These are phyloP conservation scores for Madoqua kirkii DNA, from an alignment of 2,113 vertebrate species.

Conservation along the genomic window DNA sequence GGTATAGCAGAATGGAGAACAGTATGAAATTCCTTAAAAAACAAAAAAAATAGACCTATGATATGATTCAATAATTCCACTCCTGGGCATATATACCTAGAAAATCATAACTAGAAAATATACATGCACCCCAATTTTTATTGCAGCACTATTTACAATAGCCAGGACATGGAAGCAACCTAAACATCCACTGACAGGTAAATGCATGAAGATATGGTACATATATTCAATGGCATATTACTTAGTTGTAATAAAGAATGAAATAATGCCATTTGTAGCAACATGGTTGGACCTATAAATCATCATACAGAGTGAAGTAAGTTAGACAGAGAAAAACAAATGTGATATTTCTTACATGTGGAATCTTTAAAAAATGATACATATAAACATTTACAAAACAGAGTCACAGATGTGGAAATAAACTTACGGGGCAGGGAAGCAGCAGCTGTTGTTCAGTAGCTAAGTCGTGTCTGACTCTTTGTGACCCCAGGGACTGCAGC, in stretches of 20 bases:
- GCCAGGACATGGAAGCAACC: not conserved
- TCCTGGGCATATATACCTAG: not conserved
- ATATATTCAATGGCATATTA: not conserved
- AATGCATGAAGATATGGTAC: not conserved
- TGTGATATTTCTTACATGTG: not conserved
- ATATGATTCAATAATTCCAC: not conserved
- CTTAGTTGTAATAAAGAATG: not conserved
- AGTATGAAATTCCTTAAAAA: not conserved
- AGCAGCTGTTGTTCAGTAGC: not conserved
- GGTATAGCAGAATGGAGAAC: not conserved
- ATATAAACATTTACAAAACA: not conserved
- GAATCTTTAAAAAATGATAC: not conserved
- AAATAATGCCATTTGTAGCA: not conserved
- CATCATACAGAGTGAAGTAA: not conserved
- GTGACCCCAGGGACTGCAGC: not conserved
- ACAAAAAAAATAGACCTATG: not conserved
- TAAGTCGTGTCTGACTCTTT: not conserved
- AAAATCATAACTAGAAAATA: not conserved
- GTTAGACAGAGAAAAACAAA: not conserved
- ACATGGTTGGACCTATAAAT: not conserved
- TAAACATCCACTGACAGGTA: not conserved
- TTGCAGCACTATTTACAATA: not conserved
- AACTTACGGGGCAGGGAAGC: not conserved
- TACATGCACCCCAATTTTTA: not conserved
- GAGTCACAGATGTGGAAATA: not conserved